Conservation (phyloP, 2,797 vertebrate species). For the Betta splendens region DNA sequence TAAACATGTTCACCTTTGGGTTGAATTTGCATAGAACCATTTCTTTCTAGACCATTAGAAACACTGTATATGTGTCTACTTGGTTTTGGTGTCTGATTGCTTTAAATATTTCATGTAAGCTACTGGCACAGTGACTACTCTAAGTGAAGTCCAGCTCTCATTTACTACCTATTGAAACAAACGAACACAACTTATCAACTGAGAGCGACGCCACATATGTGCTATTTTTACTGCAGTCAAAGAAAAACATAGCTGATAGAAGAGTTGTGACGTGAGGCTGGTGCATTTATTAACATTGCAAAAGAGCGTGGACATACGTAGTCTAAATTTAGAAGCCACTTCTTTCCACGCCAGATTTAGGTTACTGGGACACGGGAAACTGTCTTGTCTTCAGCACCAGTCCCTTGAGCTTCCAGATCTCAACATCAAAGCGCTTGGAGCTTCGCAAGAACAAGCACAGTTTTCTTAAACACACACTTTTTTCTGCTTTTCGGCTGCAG, state of each 20-base stretch:
- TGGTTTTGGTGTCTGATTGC: too few species aligned
- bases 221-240: neutral
- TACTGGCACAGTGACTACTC: too few species aligned
- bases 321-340: slow-evolving; percentile 57
- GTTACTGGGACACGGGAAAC: slow-evolving; percentile 68
- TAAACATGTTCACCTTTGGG: too few species aligned
- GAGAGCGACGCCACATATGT: too few species aligned
- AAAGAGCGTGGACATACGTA: slow-evolving; percentile 28
- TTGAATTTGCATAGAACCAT: too few species aligned
- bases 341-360: slow-evolving; percentile 53
- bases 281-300: slow-evolving; percentile 50
- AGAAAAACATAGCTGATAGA: slow-evolving; percentile 18
- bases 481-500: neutral
- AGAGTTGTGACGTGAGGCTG: slow-evolving; percentile 19
- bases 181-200: too few species aligned
- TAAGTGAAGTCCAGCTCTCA: too few species aligned
- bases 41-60: too few species aligned
- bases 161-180: too few species aligned
- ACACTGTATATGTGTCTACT: too few species aligned
- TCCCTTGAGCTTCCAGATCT: slow-evolving; percentile 47
- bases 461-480: slow-evolving; percentile 41
- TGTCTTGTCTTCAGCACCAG: slow-evolving; percentile 47
- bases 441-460: slow-evolving; percentile 39
- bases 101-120: too few species aligned
- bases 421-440: slow-evolving; percentile 57